Base-by-base conservation (phyloP, 2,797 vertebrate species). In the Emydoidea blandingii region DNA sequence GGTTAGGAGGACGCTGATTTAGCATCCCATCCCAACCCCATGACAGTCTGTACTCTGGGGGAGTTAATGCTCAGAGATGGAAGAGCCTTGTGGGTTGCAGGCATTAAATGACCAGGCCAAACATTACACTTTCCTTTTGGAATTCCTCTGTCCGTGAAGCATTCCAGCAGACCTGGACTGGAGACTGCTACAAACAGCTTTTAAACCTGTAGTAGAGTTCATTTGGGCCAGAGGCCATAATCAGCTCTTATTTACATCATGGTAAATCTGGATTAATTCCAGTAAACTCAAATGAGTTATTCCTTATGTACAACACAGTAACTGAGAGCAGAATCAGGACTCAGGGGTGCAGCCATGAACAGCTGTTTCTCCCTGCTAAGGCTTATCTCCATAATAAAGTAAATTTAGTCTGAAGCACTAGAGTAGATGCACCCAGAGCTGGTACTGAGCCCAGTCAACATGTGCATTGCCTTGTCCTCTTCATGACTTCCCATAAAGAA, bases 401-500 rank as follows among this genome's bases (percentile, higher is more conserved):
- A 88, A 62, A 91, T 29, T 47, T 78, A 80, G 9, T 2, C 27
- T 50, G 41, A 85, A 86, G 37, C 10, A 41, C 68, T 72, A 37
- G 37, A 94, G 37, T 8, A 89, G 37, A 41, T 50, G 59, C 27
- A 92, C 41, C 57, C 68, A 49, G 53, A 83, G 15, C 23, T 62
- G 49, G 3, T 79, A 88, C 72, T 88, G 78, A 78, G 44, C 27
- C 74, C 15, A 49, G 29, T 27, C 44, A 78, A 78, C 44, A 78
- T 47, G 44, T 44, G 41, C 25, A 27, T 15, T 76, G 25, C 87
- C 34, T 90, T 87, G 82, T 25, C 76, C 23, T 87, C 88, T 81
- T 89, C 0, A 0, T 83, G 90, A 89, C 81, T 94, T 94, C 85
- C 59, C 79, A 12, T n/a, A 82, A 96, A 83, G 89, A 94, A 91